Percentiles rank a stretch among this genome's conserved stretches.
Evolutionary conservation across 2,797 vertebrate species (phyloP).

Genomic region (Harpagifer antarcticus): DNA sequence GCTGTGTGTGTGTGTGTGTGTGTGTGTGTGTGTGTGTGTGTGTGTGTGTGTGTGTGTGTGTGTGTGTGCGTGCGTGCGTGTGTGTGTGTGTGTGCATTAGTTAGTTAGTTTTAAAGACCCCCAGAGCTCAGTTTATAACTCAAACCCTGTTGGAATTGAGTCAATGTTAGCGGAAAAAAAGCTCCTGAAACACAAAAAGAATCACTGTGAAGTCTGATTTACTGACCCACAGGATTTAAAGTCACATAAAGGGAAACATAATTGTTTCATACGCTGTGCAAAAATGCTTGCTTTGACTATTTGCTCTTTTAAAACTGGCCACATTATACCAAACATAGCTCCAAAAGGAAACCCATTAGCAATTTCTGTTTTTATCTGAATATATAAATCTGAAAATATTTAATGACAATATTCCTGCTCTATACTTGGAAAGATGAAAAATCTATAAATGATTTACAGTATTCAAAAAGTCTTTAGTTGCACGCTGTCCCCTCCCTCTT

Average conservation of each 20-base stretch:
- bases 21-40: too few species aligned
- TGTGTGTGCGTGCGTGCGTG: too few species aligned
- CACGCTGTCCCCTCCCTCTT: too few species aligned
- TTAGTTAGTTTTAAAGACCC: too few species aligned
- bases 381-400: neutral
- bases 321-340: neutral
- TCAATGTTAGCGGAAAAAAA: neutral
- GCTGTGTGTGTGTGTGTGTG: too few species aligned
- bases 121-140: too few species aligned
- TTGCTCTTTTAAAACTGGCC: neutral
- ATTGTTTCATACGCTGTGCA: neutral
- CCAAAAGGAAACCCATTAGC: constrained; percentile 8
- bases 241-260: neutral
- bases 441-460: neutral
- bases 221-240: too few species aligned
- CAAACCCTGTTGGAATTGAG: too few species aligned
- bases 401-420: neutral
- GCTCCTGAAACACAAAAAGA: accelerated
- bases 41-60: too few species aligned
- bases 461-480: neutral
- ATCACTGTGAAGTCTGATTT: too few species aligned
- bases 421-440: neutral
- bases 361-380: neutral
- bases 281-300: neutral
- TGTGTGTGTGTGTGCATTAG: too few species aligned